Base-by-base conservation (phyloP, 1,140 invertebrate genomes). In the Hirudo medicinalis region DNA sequence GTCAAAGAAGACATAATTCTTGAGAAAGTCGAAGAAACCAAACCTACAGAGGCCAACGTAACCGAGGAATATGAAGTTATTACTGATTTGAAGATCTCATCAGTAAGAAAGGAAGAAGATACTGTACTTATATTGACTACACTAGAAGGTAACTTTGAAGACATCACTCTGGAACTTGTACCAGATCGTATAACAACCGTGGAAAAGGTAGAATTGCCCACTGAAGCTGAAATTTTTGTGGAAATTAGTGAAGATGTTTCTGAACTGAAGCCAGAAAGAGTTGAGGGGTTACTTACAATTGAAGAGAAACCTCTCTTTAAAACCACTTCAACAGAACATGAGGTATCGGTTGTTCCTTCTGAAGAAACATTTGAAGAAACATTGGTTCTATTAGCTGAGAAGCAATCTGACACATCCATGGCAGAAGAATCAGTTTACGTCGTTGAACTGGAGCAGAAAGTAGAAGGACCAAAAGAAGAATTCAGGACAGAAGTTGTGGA, bases 381-480 rank as follows among this genome's bases (percentile, higher is more conserved):
- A 17, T 36, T 68, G 13, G 25, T 40, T 36, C 20, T 11, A 8
- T 29, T 36, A 68, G 67, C 67, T 68, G 67, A 2, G 8, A 36
- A 27, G 19, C 29, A 68, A 17, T 27, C 40, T 29, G 19, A 36
- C 20, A n/a, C 67, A 29, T 36, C 32, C 1, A 40, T 27, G 32
- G 22, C 67, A n/a, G 40, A 29, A 68, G 67, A 68, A 36, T 9
- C 55, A 60, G 13, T 29, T n/a, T 71, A 71, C 29, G 19, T 29
- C 13, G 70, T 71, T n/a, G 70, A 71, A 27, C 55, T 71, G 9
- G 55, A 19, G 55, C 19, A 60, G 32, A 19, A 25, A 29, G 27
- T 57, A n/a, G 70, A 60, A 15, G 55, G 55, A 32, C 20, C 25
- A 22, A 71, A 71, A 54, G 60, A 71, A 40, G 70, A 71, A 40